These are phyloP conservation scores for Enoplosus armatus DNA, from an alignment of 2,797 vertebrate genomes.

Conservation along the genomic window DNA sequence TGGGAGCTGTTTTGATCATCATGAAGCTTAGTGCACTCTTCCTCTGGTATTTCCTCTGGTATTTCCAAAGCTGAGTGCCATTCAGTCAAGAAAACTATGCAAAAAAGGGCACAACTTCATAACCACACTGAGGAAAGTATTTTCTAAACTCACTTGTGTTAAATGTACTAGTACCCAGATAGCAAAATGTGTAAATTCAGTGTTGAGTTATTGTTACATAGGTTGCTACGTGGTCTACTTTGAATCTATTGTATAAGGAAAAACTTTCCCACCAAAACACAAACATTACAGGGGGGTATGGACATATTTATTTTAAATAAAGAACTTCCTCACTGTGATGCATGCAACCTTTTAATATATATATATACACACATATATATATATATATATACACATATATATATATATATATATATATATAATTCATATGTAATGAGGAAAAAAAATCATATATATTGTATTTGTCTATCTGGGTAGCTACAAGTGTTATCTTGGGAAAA, in stretches of 20 bases:
- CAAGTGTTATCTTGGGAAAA: neutral
- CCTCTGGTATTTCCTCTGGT: conserved; percentile 55
- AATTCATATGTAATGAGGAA: neutral
- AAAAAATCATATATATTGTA: too few relatives aligned
- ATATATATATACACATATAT: neutral
- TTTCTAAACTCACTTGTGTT: conserved; percentile 4
- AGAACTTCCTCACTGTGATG: neutral
- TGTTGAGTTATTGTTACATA: neutral
- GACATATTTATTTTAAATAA: neutral
- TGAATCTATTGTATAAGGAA: neutral
- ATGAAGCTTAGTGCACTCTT: conserved; percentile 32
- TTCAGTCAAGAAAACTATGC: conserved; percentile 15
- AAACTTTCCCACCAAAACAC: neutral
- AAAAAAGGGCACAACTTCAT: neutral
- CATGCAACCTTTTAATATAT: neutral
- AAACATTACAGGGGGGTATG: neutral
- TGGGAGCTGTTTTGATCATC: conserved; percentile 58
- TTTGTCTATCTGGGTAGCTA: neutral
- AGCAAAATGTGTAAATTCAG: neutral
- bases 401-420: neutral
- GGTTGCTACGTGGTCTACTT: neutral
- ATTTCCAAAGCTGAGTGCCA: conserved; percentile 37
- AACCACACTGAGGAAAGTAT: neutral
- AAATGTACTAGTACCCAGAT: neutral
- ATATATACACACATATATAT: neutral